These are phyloP conservation scores for Drosophila neotestacea DNA, from an alignment of 2,888 invertebrate genomes.

Conservation along the genomic window DNA sequence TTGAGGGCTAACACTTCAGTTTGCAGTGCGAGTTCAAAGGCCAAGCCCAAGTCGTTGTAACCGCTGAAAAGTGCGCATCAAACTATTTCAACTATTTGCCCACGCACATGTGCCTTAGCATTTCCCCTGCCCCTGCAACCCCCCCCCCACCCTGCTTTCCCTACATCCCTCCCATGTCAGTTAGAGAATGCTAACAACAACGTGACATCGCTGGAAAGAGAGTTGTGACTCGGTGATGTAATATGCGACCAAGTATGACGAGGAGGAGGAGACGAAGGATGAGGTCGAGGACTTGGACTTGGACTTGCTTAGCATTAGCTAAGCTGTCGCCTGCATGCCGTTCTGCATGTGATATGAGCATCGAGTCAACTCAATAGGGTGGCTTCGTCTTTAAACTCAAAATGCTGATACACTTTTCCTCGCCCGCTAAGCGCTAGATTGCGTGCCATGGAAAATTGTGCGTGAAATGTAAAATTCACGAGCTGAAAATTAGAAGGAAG, in stretches of 20 bases:
- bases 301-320: conserved; percentile 71
- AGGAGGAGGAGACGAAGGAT: background rate
- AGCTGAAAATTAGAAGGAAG: conserved; percentile 2
- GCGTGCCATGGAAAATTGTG: conserved; percentile 83
- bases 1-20: conserved; percentile 8
- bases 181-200: conserved; percentile 70
- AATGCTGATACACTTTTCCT: conserved; percentile 35
- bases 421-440: conserved; percentile 72
- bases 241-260: conserved; percentile 63
- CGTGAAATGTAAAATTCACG: conserved; percentile 82
- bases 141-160: background rate
- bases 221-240: conserved; percentile 61
- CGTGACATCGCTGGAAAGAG: conserved; percentile 72
- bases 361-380: conserved; percentile 19
- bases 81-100: conserved; percentile 78
- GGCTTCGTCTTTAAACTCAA: conserved; percentile 15
- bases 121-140: conserved; percentile 3
- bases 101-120: conserved; percentile 66
- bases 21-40: conserved; percentile 51
- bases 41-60: conserved; percentile 63
- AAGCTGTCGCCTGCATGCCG: conserved; percentile 73
- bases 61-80: conserved; percentile 79
- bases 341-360: conserved; percentile 75
- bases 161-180: background rate
- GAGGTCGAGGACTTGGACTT: conserved; percentile 13